phyloP scores from a whole-genome alignment of 2,888 invertebrate genomes.

The Synergus japonicus region DNA sequence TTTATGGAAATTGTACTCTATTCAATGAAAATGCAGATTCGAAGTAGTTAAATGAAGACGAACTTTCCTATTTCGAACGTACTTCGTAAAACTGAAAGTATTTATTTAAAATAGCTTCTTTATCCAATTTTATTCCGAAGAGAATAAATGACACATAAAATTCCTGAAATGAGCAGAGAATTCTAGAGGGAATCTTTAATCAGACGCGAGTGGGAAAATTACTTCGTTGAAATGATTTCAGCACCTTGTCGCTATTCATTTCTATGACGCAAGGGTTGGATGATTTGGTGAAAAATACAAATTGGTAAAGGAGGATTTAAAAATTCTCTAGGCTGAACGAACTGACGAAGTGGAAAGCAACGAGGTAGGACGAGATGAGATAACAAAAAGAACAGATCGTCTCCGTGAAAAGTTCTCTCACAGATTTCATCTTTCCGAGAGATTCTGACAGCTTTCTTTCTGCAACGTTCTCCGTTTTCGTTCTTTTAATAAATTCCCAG shows the following conservation, averaged over 20 bases:
- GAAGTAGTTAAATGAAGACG: no score
- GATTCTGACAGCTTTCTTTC: conserved; percentile 20
- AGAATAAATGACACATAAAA: no score
- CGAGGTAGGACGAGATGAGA: not conserved
- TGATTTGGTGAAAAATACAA: not conserved
- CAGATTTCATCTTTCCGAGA: not conserved
- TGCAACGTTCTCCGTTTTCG: not conserved
- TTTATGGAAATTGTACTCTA: not conserved
- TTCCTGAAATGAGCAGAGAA: no score
- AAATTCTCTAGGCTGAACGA: not conserved
- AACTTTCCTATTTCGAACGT: no score
- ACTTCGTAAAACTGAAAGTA: no score
- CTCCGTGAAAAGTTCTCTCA: not conserved
- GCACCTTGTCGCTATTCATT: not conserved
- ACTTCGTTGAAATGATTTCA: not conserved
- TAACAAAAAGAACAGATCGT: not conserved
- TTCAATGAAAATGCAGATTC: not conserved
- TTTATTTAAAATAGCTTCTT: no score
- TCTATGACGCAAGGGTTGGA: not conserved
- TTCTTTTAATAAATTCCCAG: not conserved
- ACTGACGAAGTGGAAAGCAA: not conserved
- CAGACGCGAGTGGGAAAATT: not conserved
- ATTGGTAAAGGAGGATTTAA: not conserved
- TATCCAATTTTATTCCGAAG: no score
- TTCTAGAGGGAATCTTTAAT: not conserved